Evolutionary conservation across 2,797 vertebrate species (phyloP).

Genomic region (Spea hammondii): DNA sequence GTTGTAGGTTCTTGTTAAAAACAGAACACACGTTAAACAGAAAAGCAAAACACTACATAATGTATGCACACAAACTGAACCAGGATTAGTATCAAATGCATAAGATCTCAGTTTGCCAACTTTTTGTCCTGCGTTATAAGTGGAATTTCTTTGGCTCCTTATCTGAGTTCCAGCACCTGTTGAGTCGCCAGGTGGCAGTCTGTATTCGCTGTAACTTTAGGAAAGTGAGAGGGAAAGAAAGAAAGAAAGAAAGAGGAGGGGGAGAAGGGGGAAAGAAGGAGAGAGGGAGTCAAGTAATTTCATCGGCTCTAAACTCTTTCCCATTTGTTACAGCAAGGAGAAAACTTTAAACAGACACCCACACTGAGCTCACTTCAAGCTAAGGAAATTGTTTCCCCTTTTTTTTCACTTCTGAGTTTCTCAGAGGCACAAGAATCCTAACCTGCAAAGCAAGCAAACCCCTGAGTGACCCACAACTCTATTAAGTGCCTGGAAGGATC

Average conservation of each 20-base stretch:
- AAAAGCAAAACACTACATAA: too few relatives aligned
- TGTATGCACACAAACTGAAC: neutral
- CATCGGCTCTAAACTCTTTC: conserved; percentile 52
- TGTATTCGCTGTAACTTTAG: conserved; percentile 41
- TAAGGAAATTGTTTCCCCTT: conserved; percentile 49
- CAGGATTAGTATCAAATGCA: neutral
- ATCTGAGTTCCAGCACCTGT: conserved; percentile 83
- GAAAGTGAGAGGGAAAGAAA: conserved; percentile 37
- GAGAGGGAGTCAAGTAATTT: conserved; percentile 50
- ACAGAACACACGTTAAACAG: too few relatives aligned
- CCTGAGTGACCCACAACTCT: conserved; percentile 48
- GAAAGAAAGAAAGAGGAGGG: conserved; percentile 13
- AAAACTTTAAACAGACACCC: conserved; percentile 53
- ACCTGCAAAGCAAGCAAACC: conserved; percentile 46
- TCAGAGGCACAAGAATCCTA: conserved; percentile 42
- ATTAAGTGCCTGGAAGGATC: conserved; percentile 46
- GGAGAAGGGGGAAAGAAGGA: conserved; percentile 16
- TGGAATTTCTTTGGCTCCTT: conserved; percentile 53
- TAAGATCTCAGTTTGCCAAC: conserved; percentile 4
- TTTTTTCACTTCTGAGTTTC: conserved; percentile 42
- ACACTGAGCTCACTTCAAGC: conserved; percentile 47
- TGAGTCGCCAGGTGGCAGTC: conserved; percentile 73
- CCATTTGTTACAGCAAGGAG: conserved; percentile 53
- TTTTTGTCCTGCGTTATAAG: conserved; percentile 16
- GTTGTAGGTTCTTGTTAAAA: too few relatives aligned